Base-by-base conservation (phyloP, 2,113 vertebrate species). In the Sylvilagus bachmani region DNA sequence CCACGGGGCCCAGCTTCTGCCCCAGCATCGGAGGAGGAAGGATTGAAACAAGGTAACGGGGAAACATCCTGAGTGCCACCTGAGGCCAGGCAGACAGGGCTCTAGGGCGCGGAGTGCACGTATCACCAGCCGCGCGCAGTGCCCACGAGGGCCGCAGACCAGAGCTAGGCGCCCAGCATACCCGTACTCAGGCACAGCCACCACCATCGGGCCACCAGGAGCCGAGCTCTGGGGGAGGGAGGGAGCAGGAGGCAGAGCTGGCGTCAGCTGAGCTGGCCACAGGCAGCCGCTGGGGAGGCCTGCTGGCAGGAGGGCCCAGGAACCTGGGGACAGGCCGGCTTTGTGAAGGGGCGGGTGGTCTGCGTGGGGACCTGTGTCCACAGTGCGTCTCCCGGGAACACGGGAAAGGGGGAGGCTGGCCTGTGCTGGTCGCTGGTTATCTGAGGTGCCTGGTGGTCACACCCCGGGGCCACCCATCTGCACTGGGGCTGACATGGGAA, bases 371-470 rank as follows among this genome's bases (percentile, higher is more conserved):
- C 36, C 9, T 10, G 2, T 21, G 51, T 58, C 11, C 16, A 16
- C 1, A 9, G 44, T 44, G 44, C 1, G 44, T 44, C 44, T 44
- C 44, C 44, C 22, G 1, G 3, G 53, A 14, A 44, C 0, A 0
- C 13, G 22, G 36, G 71, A 73, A 44, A 31, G 19, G 81, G 21
- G 1, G 1, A 29, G 66, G 77, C 31, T 61, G 71, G 10, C 61
- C 21, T 19, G 14, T 44, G 44, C 44, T 44, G 6, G 44, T 44
- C 44, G 44, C 44, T 44, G 7, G 44, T 44, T 44, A 44, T 44
- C 44, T 44, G 44, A 44, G 44, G 44, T 25, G 36, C 49, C 44
- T 29, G 71, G 29, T 74, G 74, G 36, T 7, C 44, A 44, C 44
- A 44, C 44, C 44, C 7, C 44, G 44, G 44, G 44, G 44, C 44